Conservation (phyloP, 2,797 vertebrate genomes). For the Chelonia mydas region DNA sequence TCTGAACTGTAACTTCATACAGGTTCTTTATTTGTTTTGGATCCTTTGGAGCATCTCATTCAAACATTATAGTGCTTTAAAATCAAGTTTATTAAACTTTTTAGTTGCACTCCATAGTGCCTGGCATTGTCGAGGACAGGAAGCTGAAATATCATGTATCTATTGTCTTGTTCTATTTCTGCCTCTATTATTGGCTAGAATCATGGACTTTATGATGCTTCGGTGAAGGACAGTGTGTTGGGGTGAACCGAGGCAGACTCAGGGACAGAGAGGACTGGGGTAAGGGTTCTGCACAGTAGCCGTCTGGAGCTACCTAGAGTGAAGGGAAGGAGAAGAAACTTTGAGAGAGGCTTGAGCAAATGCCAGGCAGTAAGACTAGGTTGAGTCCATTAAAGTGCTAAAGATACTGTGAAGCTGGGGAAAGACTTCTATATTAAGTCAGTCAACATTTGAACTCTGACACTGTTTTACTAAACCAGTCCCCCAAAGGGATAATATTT, state of each 20-base stretch:
- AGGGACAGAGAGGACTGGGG: neutral
- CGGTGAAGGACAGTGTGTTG: neutral
- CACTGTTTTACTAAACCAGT: neutral
- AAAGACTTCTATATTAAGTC: neutral
- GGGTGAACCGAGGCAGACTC: neutral
- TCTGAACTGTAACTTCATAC: neutral
- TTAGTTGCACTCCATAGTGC: neutral
- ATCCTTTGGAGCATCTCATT: neutral
- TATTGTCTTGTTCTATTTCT: neutral
- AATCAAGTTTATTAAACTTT: neutral
- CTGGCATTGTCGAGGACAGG: neutral
- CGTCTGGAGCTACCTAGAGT: neutral
- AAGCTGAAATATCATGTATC: neutral
- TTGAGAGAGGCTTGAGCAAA: neutral
- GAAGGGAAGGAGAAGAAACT: neutral
- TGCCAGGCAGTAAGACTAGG: neutral
- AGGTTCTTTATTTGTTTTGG: neutral
- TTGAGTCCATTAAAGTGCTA: neutral
- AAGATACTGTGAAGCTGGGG: neutral
- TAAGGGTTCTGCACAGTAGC: neutral
- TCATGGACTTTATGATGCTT: neutral
- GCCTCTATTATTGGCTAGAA: neutral
- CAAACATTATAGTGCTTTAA: neutral
- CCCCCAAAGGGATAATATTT: neutral
- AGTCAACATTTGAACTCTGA: neutral